Evolutionary conservation across 1,140 invertebrate genomes (phyloP), one percentile per base, ranked within the genome.

Genomic region (Zaprionus inermis): DNA sequence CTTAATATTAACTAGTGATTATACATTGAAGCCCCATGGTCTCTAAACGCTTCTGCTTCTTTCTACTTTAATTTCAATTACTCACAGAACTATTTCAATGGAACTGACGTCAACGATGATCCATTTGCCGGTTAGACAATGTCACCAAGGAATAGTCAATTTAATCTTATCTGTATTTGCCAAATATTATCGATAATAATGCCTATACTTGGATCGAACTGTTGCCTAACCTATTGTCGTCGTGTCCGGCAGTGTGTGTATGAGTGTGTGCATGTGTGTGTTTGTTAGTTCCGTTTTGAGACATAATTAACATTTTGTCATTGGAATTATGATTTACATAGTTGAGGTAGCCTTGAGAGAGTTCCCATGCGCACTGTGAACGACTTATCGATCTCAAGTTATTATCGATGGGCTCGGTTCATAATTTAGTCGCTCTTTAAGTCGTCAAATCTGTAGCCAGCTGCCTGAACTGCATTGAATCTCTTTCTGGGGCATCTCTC

Each of bases 401-500:
- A n/a, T n/a, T n/a, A n/a, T n/a, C 24, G 24, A 28, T 28, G 24
- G 24, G 24, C 5, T 44, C 28, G 66, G 4, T 32, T 32, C 30
- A 32, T 10, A 32, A 32, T 68, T 69, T 78, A 83, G 56, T 65
- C 44, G 67, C 66, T 72, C 49, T 79, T 83, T 64, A 52, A 44
- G 76, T 51, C 79, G 76, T 78, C 2, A 86, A 76, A 64, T 71
- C 51, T 55, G 55, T 6, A n/a, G 12, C 46, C 34, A 70, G 81
- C 30, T 32, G 5, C 30, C 30, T 32, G 30, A 28, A 28, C 24
- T 28, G 24, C 3, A 28, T 5, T 5, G 24, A 28, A n/a, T 28
- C 65, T 59, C 59, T 66, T 66, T 54, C 61, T 72, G 81, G 83
- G 72, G 79, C 88, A 88, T 88, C 66, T 83, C 60, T 58, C 41